Evolutionary conservation across 1,140 invertebrate genomes (phyloP).

Genomic region (Magallana gigas): DNA sequence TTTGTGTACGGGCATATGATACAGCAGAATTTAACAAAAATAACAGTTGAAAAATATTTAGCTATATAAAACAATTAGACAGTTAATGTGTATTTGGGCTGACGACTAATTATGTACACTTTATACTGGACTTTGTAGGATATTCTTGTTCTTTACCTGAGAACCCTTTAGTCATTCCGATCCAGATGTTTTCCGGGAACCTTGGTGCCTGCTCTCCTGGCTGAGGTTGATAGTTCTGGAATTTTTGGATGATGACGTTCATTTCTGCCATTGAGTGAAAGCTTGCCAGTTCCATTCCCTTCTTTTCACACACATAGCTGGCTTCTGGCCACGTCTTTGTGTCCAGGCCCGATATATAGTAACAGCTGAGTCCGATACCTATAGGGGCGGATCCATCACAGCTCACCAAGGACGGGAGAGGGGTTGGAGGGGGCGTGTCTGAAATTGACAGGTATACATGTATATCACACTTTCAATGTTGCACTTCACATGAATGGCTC

Average conservation of each 20-base stretch:
- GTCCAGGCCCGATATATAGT: conserved; percentile 33
- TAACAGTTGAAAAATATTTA: too few relatives aligned
- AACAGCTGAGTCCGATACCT: conserved; percentile 28
- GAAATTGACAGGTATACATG: background rate
- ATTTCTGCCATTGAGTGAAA: conserved; percentile 39
- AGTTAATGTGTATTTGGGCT: too few relatives aligned
- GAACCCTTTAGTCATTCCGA: conserved; percentile 53
- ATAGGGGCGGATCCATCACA: background rate
- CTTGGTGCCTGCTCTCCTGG: conserved; percentile 29
- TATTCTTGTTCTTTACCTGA: background rate
- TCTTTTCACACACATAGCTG: conserved; percentile 45
- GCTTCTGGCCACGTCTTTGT: conserved; percentile 47
- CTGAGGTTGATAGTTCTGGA: background rate
- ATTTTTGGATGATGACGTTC: background rate
- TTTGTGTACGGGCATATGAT: too few relatives aligned
- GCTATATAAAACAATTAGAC: too few relatives aligned
- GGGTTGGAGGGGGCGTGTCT: conserved; percentile 26
- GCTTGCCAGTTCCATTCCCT: conserved; percentile 52
- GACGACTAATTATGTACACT: too few relatives aligned
- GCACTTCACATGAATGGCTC: too few relatives aligned
- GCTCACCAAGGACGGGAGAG: conserved; percentile 3
- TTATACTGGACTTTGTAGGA: too few relatives aligned
- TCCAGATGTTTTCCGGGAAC: conserved; percentile 50
- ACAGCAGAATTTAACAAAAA: too few relatives aligned
- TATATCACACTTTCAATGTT: too few relatives aligned